Evolutionary conservation across 92 coral and sea anemone genomes (phyloP), one percentile per base, ranked within the genome.

Genomic region (Palythoa heliodiscus): DNA sequence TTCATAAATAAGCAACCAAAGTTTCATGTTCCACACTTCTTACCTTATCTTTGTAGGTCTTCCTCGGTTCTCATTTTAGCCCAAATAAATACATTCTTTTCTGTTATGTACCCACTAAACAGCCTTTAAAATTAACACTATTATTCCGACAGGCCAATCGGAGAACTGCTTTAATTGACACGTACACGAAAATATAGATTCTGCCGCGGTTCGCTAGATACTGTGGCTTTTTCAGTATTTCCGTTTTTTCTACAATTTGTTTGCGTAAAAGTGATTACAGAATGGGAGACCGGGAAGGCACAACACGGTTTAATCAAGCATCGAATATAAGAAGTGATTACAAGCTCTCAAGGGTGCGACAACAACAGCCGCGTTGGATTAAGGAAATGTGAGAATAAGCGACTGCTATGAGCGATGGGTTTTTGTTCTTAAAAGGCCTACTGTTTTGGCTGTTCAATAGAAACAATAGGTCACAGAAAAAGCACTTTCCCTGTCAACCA

Each of bases 151-250:
- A 71, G 52, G 78, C 98, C 98, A 94, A 94, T 94, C 95, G 86
- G 78, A 55, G 69, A 16, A 17, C 57, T 52, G 54, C 71, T 75
- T 77, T 48, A 71, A 94, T 90, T 94, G 98, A 88, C 95, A 73
- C 58, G 75, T 79, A 24, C 15, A 79, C 76, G 79, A 87, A 82
- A 92, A 88, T 91, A 86, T 71, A 88, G 73, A 86, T 83, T 76
- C 88, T 87, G 91, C 82, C 87, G 83, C 87, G 39, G 74, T 83
- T 78, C 86, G 71, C 90, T 92, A 73, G 91, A 94, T 88, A 94
- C 92, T 87, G 60, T 64, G 38, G 87, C 87, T 82, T 71, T 88
- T 83, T 81, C 86, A 75, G 83, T 66, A 88, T 88, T 92, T 92
- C 93, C 95, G 95, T 82, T 94, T 54, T 63, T 86, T 19, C 73